Conservation (phyloP, 1,140 invertebrate genomes). For the Drosophila tristis region DNA sequence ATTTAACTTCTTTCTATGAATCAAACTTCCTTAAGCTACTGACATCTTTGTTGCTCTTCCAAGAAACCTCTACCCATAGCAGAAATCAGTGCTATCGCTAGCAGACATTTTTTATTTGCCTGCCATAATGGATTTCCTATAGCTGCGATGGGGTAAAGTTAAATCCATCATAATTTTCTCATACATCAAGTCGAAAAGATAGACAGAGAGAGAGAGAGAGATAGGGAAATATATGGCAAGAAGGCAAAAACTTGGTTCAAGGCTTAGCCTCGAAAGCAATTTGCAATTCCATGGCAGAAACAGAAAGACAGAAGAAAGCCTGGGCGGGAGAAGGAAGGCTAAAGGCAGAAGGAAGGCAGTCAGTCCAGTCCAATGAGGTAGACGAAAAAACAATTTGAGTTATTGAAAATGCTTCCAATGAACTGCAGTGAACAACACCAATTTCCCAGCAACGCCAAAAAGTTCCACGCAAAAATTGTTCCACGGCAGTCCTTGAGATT, state of each 20-base stretch:
- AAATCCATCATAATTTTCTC: conserved; percentile 30
- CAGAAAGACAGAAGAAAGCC: conserved; percentile 14
- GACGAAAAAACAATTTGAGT: conserved; percentile 51
- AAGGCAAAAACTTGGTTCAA: conserved; percentile 40
- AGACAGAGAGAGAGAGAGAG: too few relatives aligned
- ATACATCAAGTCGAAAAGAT: conserved; percentile 6
- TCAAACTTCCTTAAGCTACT: conserved; percentile 7
- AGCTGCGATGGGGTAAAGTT: conserved; percentile 21
- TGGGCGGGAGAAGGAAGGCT: background rate
- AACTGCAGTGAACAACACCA: conserved; percentile 18
- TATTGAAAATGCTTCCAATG: conserved; percentile 55
- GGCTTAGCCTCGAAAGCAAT: conserved; percentile 39
- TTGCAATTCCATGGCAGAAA: conserved; percentile 55
- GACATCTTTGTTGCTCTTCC: conserved; percentile 4
- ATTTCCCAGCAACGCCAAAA: conserved; percentile 55
- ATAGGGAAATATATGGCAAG: background rate
- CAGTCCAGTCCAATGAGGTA: conserved; percentile 5
- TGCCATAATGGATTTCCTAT: conserved; percentile 23
- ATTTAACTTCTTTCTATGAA: background rate
- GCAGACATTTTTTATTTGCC: background rate
- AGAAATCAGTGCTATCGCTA: conserved; percentile 8
- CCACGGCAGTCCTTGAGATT: conserved; percentile 64
- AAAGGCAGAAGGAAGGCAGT: too few relatives aligned
- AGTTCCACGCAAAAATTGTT: conserved; percentile 61
- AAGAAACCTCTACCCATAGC: background rate